phyloP scores from a whole-genome alignment of 2,797 vertebrate species.

The Tinamus major region DNA sequence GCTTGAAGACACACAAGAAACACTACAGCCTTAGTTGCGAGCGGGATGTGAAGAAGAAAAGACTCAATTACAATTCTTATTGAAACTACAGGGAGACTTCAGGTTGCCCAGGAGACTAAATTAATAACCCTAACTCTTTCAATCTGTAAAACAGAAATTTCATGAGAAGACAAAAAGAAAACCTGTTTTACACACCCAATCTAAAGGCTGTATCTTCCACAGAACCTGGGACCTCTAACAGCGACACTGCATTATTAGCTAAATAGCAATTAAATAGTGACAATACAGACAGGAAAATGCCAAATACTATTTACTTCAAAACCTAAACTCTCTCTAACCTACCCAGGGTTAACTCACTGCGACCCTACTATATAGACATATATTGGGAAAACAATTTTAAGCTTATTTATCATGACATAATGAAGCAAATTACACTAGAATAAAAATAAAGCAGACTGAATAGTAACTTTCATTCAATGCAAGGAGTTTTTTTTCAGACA shows the following conservation, averaged over 20 bases:
- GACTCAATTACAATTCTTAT: neutral
- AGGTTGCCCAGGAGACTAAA: neutral
- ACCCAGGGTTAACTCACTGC: neutral
- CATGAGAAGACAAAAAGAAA: neutral
- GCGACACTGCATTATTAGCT: neutral
- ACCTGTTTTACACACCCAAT: neutral
- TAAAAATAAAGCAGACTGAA: neutral
- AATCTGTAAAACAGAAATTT: neutral
- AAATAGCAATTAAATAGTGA: neutral
- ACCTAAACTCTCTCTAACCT: neutral
- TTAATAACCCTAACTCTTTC: neutral
- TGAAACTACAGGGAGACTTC: neutral
- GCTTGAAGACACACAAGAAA: neutral
- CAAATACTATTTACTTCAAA: neutral
- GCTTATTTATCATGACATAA: neutral
- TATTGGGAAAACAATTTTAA: neutral
- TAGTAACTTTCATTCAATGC: neutral
- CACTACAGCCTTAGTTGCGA: neutral
- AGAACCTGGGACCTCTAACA: fast-evolving
- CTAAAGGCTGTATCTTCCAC: neutral
- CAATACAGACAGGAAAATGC: neutral
- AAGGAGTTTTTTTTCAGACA: neutral
- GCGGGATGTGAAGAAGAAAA: neutral
- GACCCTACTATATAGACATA: neutral
- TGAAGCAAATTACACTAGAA: neutral